Evolutionary conservation across 1,140 invertebrate genomes (phyloP), one percentile per base, ranked within the genome.

Genomic region (Galendromus occidentalis): DNA sequence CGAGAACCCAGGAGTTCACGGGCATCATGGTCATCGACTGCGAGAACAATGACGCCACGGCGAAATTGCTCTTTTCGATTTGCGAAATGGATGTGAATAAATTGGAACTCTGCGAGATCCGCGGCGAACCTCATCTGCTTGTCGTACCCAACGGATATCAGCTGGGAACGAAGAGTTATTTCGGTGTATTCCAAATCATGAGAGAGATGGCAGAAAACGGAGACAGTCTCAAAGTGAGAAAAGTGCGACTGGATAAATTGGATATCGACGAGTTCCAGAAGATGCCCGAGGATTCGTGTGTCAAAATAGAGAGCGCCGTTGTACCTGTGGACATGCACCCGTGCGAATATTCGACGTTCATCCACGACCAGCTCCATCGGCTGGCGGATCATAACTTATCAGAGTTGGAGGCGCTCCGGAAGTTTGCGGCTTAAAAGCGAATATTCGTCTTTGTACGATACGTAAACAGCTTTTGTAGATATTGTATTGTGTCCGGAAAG

Each of bases 11-110:
- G 22, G 14, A 59, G 20, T 59, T 59, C 22, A 59, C 51, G 2
- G 51, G 51, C 33, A 59, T 59, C 22, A 59, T 59, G 51, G 51
- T 59, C 12, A 33, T 59, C 51, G 51, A 59, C 22, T 25, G n/a
- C 14, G 51, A 59, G 22, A 59, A 59, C 51, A 33, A 59, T 33
- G 51, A 59, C 22, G 25, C 51, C 12, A 59, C 51, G 2, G 51
- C 51, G 14, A 59, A 59, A 59, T 22, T 59, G 33, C 22, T 59
- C 2, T 59, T 59, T 25, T 59, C 51, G 22, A 59, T 59, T 33
- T 59, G 51, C 9, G 51, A 59, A 59, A 59, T 59, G 51, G 51
- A 59, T 9, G 25, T 59, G 4, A 59, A 59, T 9, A 59, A 59
- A 22, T 25, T 59, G 51, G 51, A 59, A 25, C 51, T 59, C 1